Evolutionary conservation across 2,113 vertebrate genomes (phyloP).

Genomic region (Natator depressus): DNA sequence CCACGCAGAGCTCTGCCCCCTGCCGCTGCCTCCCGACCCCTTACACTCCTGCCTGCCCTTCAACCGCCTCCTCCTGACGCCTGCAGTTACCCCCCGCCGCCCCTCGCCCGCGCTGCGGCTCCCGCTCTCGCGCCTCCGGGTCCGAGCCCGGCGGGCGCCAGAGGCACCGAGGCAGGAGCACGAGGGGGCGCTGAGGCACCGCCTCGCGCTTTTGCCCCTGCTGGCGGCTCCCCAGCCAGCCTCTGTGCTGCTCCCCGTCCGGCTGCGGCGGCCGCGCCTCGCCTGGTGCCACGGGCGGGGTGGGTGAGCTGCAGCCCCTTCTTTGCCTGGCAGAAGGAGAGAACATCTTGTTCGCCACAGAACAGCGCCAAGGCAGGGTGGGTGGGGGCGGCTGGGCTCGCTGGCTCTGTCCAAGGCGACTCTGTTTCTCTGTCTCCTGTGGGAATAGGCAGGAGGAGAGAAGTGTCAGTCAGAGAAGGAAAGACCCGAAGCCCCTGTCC

Average conservation of each 20-base stretch:
- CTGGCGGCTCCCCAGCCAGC: not conserved
- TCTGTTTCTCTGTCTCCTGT: not conserved
- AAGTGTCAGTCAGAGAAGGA: not conserved
- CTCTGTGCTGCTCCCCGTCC: no score
- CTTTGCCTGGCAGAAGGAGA: no score
- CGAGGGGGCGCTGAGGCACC: not conserved
- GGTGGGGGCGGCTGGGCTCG: not conserved
- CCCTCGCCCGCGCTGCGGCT: not conserved
- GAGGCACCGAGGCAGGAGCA: no score
- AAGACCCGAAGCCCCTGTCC: no score
- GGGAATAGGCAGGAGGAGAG: no score
- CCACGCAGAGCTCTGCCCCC: no score
- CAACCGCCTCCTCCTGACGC: not conserved
- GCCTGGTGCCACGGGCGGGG: not conserved
- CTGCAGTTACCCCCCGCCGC: not conserved
- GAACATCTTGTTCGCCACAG: not conserved
- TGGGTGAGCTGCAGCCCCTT: not conserved
- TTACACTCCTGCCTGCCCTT: no score
- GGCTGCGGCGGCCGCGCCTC: not conserved
- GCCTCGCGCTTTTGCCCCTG: not conserved
- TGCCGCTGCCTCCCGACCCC: no score
- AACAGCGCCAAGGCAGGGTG: no score
- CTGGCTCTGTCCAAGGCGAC: not conserved
- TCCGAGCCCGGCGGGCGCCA: not conserved
- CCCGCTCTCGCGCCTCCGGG: not conserved